Percentiles rank a stretch among this genome's conserved stretches.
These are phyloP conservation scores for Cardinalis cardinalis DNA, from an alignment of 2,113 vertebrate genomes.

Conservation along the genomic window DNA sequence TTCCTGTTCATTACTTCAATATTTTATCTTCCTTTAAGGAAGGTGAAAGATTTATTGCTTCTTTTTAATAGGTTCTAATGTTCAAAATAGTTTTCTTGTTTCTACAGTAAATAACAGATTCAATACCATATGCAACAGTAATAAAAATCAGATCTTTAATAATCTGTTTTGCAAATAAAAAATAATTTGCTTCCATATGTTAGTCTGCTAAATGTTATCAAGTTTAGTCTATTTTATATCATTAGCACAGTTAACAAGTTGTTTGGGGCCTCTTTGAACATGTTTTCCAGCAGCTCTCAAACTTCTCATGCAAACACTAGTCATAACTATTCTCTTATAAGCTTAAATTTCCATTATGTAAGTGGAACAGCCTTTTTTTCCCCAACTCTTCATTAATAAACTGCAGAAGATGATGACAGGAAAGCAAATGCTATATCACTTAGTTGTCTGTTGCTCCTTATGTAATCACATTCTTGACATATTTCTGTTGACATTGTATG, in stretches of 20 bases:
- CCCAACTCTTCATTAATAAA: constrained; percentile 39
- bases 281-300: constrained; percentile 25
- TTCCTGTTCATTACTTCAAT: background rate
- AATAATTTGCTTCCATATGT: background rate
- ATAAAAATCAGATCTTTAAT: constrained; percentile 20
- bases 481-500: constrained; percentile 44
- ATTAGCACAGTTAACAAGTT: constrained; percentile 9
- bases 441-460: constrained; percentile 47
- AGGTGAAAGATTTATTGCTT: background rate
- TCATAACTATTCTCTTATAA: background rate
- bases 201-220: constrained; percentile 19
- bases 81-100: background rate
- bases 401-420: constrained; percentile 51
- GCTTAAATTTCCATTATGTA: constrained; percentile 1
- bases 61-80: background rate
- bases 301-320: background rate
- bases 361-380: background rate
- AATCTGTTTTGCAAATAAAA: background rate
- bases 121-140: constrained; percentile 1
- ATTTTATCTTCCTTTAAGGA: background rate
- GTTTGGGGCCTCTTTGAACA: background rate
- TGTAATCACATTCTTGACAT: constrained; percentile 41
- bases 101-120: constrained; percentile 4
- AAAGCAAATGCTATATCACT: constrained; percentile 42
- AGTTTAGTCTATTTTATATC: background rate